Evolutionary conservation across 2,888 invertebrate genomes (phyloP).

Genomic region (Conistra vaccinii): DNA sequence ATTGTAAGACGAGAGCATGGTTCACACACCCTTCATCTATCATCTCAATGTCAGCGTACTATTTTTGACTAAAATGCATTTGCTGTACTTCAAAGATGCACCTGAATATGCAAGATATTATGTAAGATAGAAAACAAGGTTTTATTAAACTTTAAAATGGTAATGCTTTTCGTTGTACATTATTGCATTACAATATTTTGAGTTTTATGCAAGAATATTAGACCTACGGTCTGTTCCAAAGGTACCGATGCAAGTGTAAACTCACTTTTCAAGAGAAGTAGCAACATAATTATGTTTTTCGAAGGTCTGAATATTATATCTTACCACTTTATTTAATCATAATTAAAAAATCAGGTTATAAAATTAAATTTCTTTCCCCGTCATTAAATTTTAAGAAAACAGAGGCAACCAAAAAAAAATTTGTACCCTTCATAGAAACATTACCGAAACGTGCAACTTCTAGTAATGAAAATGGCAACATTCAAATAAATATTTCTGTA

Average conservation of each 20-base stretch:
- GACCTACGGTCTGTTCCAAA: not conserved
- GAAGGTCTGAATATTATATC: not conserved
- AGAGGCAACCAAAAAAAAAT: not conserved
- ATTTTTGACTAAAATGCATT: too few relatives aligned
- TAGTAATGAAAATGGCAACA: not conserved
- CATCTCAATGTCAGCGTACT: too few relatives aligned
- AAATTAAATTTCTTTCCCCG: not conserved
- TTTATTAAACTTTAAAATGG: too few relatives aligned
- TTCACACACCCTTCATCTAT: too few relatives aligned
- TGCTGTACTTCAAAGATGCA: too few relatives aligned
- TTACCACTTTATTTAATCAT: not conserved
- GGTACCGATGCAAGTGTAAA: not conserved
- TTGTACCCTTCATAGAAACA: not conserved
- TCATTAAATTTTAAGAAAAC: not conserved
- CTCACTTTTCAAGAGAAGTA: not conserved
- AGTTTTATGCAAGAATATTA: not conserved
- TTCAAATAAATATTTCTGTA: not conserved
- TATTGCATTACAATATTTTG: not conserved
- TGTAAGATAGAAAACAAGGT: too few relatives aligned
- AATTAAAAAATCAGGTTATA: too few relatives aligned
- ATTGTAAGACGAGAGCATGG: too few relatives aligned
- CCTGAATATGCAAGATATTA: too few relatives aligned
- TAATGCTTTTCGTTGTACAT: not conserved
- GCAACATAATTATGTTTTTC: not conserved
- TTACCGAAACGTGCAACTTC: not conserved